A percentile compares a stretch with the other conserved stretches of the same genome.
Conservation (phyloP, 1,140 invertebrate species). For the Lepidurus couesii region DNA sequence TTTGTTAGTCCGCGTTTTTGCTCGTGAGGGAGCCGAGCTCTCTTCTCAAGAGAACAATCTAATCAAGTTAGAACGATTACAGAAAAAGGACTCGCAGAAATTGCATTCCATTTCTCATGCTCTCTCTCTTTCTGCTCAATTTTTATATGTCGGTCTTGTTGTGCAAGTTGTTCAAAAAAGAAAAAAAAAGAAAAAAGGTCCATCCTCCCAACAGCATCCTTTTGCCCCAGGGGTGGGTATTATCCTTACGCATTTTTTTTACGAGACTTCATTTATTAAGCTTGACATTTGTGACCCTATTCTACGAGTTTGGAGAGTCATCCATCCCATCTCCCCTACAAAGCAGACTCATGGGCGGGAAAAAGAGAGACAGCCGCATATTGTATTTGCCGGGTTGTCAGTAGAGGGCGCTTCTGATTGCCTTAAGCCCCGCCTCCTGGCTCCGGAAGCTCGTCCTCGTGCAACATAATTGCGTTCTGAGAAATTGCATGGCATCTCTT, state of each 20-base stretch:
- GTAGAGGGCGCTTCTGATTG: conserved; percentile 12
- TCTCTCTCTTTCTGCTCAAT: too few relatives aligned
- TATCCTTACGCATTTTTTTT: conserved; percentile 13
- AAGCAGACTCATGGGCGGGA: neutral
- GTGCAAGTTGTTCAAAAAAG: too few relatives aligned
- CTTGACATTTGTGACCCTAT: neutral
- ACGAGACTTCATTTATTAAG: neutral
- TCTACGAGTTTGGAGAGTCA: neutral
- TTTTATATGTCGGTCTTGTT: too few relatives aligned
- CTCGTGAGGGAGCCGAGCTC: neutral
- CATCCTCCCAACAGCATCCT: too few relatives aligned
- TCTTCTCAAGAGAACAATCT: neutral
- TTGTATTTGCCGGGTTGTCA: neutral
- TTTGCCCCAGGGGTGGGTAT: neutral
- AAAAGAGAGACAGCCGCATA: neutral
- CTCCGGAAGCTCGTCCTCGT: neutral
- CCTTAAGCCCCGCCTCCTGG: conserved; percentile 6
- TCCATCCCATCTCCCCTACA: neutral
- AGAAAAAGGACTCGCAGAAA: neutral
- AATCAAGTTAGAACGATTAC: conserved; percentile 9
- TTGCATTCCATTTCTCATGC: neutral
- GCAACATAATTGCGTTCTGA: neutral
- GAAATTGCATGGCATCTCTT: neutral
- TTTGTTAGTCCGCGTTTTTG: neutral
- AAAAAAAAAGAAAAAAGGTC: too few relatives aligned